Percentiles rank a stretch among this genome's conserved stretches.
Evolutionary conservation across 64 coral and sea anemone genomes (phyloP).

Genomic region (Dendrophyllia cribrosa): DNA sequence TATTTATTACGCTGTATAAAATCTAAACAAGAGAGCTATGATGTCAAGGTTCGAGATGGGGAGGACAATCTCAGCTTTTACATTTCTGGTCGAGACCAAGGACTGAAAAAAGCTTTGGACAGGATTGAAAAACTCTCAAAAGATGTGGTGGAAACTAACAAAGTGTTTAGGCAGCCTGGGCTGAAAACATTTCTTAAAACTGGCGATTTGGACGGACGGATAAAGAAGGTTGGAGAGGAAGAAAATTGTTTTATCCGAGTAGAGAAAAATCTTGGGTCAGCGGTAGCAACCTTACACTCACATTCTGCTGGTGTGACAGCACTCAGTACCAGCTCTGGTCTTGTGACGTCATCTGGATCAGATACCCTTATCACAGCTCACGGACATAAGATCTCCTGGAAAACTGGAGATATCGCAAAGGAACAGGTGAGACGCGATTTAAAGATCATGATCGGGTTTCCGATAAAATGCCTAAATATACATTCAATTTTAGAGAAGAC

Average conservation of each 20-base stretch:
- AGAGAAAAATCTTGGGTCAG: not conserved
- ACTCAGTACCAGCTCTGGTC: too few species aligned
- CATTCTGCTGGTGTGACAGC: not conserved
- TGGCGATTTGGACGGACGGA: not conserved
- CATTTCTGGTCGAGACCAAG: conserved; percentile 27
- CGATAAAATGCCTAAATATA: too few species aligned
- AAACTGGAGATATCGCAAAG: not conserved
- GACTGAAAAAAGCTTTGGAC: not conserved
- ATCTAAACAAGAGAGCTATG: not conserved
- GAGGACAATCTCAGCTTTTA: not conserved
- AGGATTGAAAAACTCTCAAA: not conserved
- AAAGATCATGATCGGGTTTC: too few species aligned
- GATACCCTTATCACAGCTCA: not conserved
- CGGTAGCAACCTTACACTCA: not conserved
- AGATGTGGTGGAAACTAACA: not conserved
- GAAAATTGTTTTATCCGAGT: conserved; percentile 12
- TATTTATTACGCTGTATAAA: conserved; percentile 10
- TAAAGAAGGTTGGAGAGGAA: conserved; percentile 32
- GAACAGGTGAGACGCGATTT: not conserved
- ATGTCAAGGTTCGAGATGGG: not conserved
- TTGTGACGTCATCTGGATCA: not conserved
- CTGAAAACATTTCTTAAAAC: not conserved
- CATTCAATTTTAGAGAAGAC: too few species aligned
- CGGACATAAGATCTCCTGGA: not conserved
- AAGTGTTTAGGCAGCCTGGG: conserved; percentile 15